These are phyloP conservation scores for Adoxophyes honmai DNA, from an alignment of 1,140 invertebrate genomes.

Conservation along the genomic window DNA sequence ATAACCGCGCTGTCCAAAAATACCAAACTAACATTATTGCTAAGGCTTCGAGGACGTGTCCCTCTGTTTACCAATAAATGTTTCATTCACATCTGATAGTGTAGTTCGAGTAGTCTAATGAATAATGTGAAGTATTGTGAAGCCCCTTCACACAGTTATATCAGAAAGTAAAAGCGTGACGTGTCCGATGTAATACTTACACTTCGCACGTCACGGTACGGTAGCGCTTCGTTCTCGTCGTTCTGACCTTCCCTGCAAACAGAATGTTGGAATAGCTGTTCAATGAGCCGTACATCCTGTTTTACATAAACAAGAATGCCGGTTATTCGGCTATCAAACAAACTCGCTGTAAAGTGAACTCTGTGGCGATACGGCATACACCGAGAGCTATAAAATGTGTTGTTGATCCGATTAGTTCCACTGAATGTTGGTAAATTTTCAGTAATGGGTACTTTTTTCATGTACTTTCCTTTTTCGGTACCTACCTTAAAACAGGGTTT, in stretches of 20 bases:
- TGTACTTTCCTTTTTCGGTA: too few species aligned
- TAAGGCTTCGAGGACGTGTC: too few species aligned
- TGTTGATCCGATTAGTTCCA: background rate
- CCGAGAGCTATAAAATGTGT: background rate
- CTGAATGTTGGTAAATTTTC: background rate
- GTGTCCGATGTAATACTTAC: constrained; percentile 81
- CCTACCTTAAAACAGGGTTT: too few species aligned
- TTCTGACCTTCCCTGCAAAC: constrained; percentile 89
- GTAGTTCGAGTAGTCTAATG: too few species aligned
- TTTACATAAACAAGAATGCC: constrained; percentile 6
- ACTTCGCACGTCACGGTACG: constrained; percentile 85
- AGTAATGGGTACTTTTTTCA: too few species aligned
- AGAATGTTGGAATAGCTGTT: constrained; percentile 16
- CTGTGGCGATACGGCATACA: background rate
- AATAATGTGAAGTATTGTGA: background rate
- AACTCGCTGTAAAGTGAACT: background rate
- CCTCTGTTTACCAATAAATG: too few species aligned
- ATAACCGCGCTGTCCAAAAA: too few species aligned
- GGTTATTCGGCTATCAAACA: background rate
- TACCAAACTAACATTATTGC: too few species aligned
- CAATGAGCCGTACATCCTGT: constrained; percentile 12
- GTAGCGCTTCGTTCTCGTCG: constrained; percentile 90
- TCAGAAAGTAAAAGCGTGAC: background rate
- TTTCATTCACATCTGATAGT: too few species aligned
- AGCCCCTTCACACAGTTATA: background rate